Evolutionary conservation across 2,113 vertebrate species (phyloP).

Genomic region (Strix uralensis): DNA sequence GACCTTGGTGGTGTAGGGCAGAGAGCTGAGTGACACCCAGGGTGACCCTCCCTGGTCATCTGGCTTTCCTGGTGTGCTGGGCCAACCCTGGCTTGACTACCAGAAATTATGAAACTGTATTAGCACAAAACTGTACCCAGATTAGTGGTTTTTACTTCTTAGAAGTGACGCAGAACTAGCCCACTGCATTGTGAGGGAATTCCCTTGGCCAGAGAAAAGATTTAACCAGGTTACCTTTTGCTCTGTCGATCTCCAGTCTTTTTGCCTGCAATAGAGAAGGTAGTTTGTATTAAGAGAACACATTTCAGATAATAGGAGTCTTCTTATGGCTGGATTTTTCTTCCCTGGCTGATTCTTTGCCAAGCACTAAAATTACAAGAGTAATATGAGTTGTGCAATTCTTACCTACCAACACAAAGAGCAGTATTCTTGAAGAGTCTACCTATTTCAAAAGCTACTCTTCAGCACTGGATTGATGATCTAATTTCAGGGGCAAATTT

Average conservation of each 20-base stretch:
- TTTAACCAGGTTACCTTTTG: background rate
- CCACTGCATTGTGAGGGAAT: background rate
- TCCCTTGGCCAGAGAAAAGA: background rate
- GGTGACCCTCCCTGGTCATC: background rate
- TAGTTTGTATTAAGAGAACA: background rate
- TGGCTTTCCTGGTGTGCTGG: background rate
- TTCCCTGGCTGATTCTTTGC: background rate
- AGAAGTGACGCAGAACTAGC: background rate
- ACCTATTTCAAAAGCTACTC: background rate
- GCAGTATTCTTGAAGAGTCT: background rate
- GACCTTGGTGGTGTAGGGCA: background rate
- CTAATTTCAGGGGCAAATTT: background rate
- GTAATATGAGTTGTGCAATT: background rate
- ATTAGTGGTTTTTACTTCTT: background rate
- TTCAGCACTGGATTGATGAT: background rate
- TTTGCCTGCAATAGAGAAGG: background rate
- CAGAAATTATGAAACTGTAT: background rate
- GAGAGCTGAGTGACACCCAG: background rate
- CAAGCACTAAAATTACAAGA: background rate
- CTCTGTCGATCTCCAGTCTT: background rate
- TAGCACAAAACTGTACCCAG: background rate
- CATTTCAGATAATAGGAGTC: background rate
- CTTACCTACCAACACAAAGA: background rate
- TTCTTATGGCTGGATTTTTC: background rate
- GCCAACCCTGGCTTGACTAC: background rate